Evolutionary conservation across 1,140 invertebrate genomes (phyloP).

Genomic region (Tetramorium parvispinum): DNA sequence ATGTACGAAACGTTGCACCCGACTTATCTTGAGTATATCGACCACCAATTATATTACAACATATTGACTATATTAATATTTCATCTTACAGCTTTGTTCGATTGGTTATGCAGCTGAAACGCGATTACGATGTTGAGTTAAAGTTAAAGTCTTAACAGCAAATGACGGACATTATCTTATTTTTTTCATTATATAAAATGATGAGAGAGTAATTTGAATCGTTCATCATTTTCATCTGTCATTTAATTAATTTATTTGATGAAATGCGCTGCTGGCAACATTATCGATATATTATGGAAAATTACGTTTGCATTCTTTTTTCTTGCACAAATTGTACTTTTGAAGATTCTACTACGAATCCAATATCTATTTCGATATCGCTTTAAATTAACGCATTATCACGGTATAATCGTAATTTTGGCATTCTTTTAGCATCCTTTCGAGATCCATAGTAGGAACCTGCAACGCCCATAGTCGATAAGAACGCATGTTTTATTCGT

Average conservation of each 20-base stretch:
- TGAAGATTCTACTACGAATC: not conserved
- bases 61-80: constrained; percentile 72
- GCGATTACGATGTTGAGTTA: constrained; percentile 62
- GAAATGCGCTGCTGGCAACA: not conserved
- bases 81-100: constrained; percentile 37
- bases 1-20: constrained; percentile 66
- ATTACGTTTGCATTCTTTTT: not conserved
- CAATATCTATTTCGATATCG: not conserved
- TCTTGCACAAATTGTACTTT: constrained; percentile 8
- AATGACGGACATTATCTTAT: constrained; percentile 36
- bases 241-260: constrained; percentile 15
- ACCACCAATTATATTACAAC: constrained; percentile 74
- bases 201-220: constrained; percentile 22
- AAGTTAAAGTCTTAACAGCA: constrained; percentile 56
- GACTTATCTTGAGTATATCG: constrained; percentile 72
- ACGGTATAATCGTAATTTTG: not conserved
- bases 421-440: not conserved
- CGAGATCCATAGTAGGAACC: not conserved
- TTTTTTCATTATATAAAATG: constrained; percentile 18
- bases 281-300: constrained; percentile 6
- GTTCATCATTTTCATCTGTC: constrained; percentile 9
- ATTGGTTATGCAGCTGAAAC: constrained; percentile 59
- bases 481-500: not conserved
- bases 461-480: not conserved
- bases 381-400: not conserved